Conservation (phyloP, 2,888 invertebrate genomes). For the Glaucopsyche alexis region DNA sequence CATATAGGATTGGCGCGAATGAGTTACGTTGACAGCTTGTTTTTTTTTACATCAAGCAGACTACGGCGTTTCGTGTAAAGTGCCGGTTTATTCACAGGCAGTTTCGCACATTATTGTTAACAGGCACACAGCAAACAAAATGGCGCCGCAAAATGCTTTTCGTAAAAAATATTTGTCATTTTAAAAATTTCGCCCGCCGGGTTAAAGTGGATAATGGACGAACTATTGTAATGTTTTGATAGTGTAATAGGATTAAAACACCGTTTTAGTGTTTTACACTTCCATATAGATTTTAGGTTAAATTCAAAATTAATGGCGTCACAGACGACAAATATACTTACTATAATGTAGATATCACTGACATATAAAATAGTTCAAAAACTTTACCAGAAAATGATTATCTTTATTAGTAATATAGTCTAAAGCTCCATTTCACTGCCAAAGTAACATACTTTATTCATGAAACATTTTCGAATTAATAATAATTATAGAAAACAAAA, state of each 20-base stretch:
- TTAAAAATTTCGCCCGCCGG: slow-evolving; percentile 1
- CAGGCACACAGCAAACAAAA: background rate
- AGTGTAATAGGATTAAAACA: background rate
- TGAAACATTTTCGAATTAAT: too few species aligned
- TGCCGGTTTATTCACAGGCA: slow-evolving; percentile 23
- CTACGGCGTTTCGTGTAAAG: slow-evolving; percentile 24
- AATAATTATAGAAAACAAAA: too few species aligned
- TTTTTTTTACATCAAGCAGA: slow-evolving; percentile 35
- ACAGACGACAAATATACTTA: too few species aligned
- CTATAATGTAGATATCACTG: too few species aligned
- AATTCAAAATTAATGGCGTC: too few species aligned
- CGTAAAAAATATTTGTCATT: slow-evolving; percentile 13
- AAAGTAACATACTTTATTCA: too few species aligned
- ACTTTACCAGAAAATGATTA: too few species aligned
- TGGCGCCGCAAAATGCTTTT: background rate
- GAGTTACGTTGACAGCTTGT: slow-evolving; percentile 37
- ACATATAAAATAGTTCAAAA: too few species aligned
- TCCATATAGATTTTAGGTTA: too few species aligned
- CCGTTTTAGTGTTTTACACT: background rate
- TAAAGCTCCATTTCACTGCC: too few species aligned
- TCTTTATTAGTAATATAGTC: too few species aligned
- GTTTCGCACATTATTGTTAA: slow-evolving; percentile 10
- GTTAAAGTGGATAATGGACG: background rate
- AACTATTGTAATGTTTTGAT: background rate
- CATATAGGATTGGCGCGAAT: slow-evolving; percentile 44